These are phyloP conservation scores for Mormyrus iriodes DNA, from an alignment of 2,113 vertebrate species.

Conservation along the genomic window DNA sequence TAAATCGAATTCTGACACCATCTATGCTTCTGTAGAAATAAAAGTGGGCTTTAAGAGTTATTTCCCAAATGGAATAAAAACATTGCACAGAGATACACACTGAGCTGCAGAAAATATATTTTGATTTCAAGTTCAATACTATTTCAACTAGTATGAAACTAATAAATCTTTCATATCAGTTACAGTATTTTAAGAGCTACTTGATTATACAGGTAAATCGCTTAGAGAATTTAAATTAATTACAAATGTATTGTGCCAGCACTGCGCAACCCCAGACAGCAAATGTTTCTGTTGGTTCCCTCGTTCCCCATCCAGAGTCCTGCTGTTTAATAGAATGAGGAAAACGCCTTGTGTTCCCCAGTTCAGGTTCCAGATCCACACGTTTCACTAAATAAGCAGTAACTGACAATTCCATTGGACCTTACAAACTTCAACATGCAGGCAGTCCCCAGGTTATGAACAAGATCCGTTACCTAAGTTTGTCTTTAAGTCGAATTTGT, in stretches of 20 bases:
- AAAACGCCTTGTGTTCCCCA: not conserved
- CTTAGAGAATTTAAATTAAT: not conserved
- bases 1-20: conserved; percentile 12
- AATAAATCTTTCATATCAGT: not conserved
- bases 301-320: not conserved
- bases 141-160: not conserved
- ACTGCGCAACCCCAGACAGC: not conserved
- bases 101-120: conserved; percentile 2
- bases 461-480: no score
- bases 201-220: not conserved
- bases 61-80: conserved; percentile 5
- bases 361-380: not conserved
- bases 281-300: not conserved
- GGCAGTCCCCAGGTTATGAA: no score
- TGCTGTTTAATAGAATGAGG: not conserved
- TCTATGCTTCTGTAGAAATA: not conserved
- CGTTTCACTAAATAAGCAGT: not conserved
- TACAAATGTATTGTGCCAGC: not conserved
- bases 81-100: not conserved
- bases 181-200: not conserved
- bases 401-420: not conserved
- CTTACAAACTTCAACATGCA: not conserved
- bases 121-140: not conserved
- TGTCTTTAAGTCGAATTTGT: no score
- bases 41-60: conserved; percentile 5